Evolutionary conservation across 1,140 invertebrate genomes (phyloP).

Genomic region (Adelges cooleyi): DNA sequence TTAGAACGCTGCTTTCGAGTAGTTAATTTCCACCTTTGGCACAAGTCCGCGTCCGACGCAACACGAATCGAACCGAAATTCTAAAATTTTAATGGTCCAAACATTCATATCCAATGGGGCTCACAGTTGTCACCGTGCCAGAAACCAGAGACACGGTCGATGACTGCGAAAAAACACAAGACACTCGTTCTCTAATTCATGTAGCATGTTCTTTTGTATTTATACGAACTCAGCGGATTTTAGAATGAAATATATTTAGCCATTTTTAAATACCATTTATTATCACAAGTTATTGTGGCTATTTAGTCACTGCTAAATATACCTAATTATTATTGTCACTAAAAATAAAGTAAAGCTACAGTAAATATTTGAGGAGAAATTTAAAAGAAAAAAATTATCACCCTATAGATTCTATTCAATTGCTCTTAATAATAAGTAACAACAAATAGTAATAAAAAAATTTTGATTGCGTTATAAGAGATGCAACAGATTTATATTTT

Average conservation of each 20-base stretch:
- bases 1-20: slow-evolving; percentile 11
- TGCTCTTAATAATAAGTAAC: too few relatives aligned
- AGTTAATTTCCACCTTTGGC: slow-evolving; percentile 25
- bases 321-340: too few relatives aligned
- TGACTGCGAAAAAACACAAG: slow-evolving; percentile 19
- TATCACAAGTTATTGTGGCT: too few relatives aligned
- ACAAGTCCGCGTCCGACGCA: slow-evolving; percentile 11
- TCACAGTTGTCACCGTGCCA: slow-evolving; percentile 5
- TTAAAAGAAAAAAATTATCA: too few relatives aligned
- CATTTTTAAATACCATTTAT: too few relatives aligned
- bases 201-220: slow-evolving; percentile 16
- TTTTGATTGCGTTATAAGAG: too few relatives aligned
- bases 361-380: too few relatives aligned
- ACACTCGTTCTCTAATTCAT: slow-evolving; percentile 1
- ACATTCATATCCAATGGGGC: slow-evolving; percentile 17
- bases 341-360: too few relatives aligned
- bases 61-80: slow-evolving; percentile 27
- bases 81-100: slow-evolving; percentile 20
- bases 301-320: too few relatives aligned
- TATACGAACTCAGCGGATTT: slow-evolving; percentile 9
- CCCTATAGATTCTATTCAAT: too few relatives aligned
- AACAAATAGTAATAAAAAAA: too few relatives aligned
- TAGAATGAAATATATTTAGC: slow-evolving; percentile 7
- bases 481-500: too few relatives aligned
- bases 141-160: neutral